Percentiles rank a stretch among this genome's conserved stretches.
These are phyloP conservation scores for Carapus acus DNA, from an alignment of 2,797 vertebrate species.

Conservation along the genomic window DNA sequence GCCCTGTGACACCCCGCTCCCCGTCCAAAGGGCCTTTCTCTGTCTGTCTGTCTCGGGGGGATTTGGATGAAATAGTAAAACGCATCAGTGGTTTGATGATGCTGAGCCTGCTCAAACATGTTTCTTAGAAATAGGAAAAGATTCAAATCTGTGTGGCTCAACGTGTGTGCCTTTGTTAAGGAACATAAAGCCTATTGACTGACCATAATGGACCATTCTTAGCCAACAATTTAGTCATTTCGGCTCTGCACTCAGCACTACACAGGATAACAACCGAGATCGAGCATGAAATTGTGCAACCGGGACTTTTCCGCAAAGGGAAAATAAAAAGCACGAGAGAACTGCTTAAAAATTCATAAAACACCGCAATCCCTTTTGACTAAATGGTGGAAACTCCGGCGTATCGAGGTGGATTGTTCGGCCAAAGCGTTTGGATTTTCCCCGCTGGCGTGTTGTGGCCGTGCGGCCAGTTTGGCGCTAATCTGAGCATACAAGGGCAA, in stretches of 20 bases:
- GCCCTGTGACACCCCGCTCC: slow-evolving; percentile 30
- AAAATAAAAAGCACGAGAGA: no score
- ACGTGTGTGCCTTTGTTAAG: slow-evolving; percentile 8
- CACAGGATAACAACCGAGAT: no score
- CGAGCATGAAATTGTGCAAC: no score
- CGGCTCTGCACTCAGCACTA: no score
- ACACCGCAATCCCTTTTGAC: no score
- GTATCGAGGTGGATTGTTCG: slow-evolving; percentile 22
- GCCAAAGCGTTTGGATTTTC: slow-evolving; percentile 50
- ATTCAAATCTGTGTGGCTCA: slow-evolving; percentile 5
- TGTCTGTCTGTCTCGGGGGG: slow-evolving; percentile 18
- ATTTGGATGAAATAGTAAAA: slow-evolving; percentile 50
- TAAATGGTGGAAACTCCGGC: no score
- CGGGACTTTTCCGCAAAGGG: no score
- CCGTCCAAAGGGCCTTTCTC: not conserved
- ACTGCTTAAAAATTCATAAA: no score
- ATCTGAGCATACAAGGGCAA: slow-evolving; percentile 53
- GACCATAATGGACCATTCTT: not conserved
- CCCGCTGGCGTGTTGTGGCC: slow-evolving; percentile 55
- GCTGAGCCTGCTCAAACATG: no score
- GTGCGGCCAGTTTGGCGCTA: slow-evolving; percentile 28
- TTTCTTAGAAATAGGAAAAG: not conserved
- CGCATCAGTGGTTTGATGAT: slow-evolving; percentile 8
- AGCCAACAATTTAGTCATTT: no score
- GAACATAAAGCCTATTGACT: not conserved